Evolutionary conservation across 2,113 vertebrate species (phyloP), one percentile per base, ranked within the genome.

Genomic region (Macquaria ambigua): DNA sequence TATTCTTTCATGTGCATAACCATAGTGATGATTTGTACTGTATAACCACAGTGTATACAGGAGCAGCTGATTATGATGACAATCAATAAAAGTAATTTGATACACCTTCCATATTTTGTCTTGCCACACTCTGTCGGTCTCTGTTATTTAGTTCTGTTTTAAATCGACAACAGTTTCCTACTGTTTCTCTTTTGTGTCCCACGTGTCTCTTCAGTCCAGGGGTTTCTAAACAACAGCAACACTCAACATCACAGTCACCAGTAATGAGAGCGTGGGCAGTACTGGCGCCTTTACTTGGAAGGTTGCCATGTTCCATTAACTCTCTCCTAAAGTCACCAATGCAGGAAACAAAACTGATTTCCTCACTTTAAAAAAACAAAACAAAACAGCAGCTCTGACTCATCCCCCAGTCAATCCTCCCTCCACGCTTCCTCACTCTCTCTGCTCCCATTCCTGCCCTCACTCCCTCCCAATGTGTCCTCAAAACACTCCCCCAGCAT

Each of bases 261-360:
- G 63, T 84, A 77, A 89, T 87, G 83, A 87, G 53, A 55, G 72
- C 8, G 58, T 83, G 78, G 70, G 71, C 21, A 48, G 74, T 1
- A 23, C 37, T 23, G 3, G 48, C 2, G 1, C 64, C 28, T 77
- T 63, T 62, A 66, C 48, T 69, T 80, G 48, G 76, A 82, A 81
- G 52, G 46, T 37, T 77, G 71, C 84, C 72, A 83, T 46, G 37
- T 85, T 75, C 39, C 58, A 89, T 81, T 79, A 81, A 77, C 20
- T 56, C 56, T 58, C 56, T 71, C 41, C 69, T 50, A 23, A 80
- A 87, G 50, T 78, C 84, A 77, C 53, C 52, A 73, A 64, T 52
- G 15, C 46, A 78, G 52, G 20, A 62, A 75, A 77, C 31, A 69
- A 82, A 75, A 43, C 50, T 59, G 48, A 87, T 81, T 81, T 81